Evolutionary conservation across 2,888 invertebrate genomes (phyloP), one percentile per base, ranked within the genome.

Genomic region (Catocala sponsa): DNA sequence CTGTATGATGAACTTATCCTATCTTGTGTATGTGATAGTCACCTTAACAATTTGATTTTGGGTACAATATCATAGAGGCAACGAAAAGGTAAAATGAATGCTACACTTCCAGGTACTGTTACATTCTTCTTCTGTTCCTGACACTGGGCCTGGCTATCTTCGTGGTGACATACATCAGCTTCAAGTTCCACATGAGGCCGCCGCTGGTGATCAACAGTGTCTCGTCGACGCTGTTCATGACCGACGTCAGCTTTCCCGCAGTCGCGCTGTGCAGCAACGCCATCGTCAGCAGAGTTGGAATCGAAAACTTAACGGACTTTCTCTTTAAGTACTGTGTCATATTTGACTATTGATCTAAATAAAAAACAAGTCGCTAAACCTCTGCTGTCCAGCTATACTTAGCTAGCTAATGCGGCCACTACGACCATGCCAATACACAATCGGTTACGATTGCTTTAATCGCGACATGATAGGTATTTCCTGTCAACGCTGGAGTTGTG

Each of bases 191-290:
- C 15, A 9, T 46, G 32, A 55, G n/a, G 6, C 66, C 70, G 5
- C 70, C 72, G 33, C 44, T 76, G 42, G 11, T 59, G 15, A 55
- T 75, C 33, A 74, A 32, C 48, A 56, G 47, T 7, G 66, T 65
- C 50, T n/a, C 43, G 11, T 38, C 64, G 63, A 57, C 56, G 47
- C 38, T 33, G 5, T 88, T 93, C n/a, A 83, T 95, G 33, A 79
- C 85, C 58, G 82, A 91, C 50, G 83, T 96, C 11, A 87, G 91
- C 69, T 96, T 96, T 90, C 96, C 96, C 9, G 96, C 92, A 0
- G 88, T 96, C 46, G 95, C 95, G 5, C 89, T 96, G 69, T 96
- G 96, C 83, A 75, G 72, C 59, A 72, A 70, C 58, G 63, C 61
- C 48, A 10, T 77, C 61, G 73, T 76, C 58, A 63, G 73, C 55